Evolutionary conservation across 1,140 invertebrate species (phyloP).

Genomic region (Trypoxylus dichotomus): DNA sequence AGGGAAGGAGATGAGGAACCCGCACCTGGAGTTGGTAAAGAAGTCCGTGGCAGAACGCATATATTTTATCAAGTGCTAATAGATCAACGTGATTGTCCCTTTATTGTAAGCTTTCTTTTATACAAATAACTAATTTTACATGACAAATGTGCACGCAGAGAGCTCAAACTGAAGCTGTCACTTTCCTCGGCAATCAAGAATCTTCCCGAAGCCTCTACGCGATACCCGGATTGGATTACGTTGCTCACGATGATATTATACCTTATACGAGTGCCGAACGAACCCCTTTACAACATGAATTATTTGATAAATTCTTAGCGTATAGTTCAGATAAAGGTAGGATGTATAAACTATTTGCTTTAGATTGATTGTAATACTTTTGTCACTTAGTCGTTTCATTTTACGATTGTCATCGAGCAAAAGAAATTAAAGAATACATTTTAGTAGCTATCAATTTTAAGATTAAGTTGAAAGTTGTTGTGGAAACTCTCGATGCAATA

Average conservation of each 20-base stretch:
- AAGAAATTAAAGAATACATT: too few species aligned
- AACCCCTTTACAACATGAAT: conserved; percentile 86
- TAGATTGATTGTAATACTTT: too few species aligned
- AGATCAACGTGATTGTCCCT: conserved; percentile 93
- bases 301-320: conserved; percentile 94
- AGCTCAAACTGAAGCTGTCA: conserved; percentile 95
- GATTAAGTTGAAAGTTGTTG: too few species aligned
- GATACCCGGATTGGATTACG: conserved; percentile 94
- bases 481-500: too few species aligned
- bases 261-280: conserved; percentile 82
- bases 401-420: too few species aligned
- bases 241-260: conserved; percentile 93
- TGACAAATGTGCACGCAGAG: conserved; percentile 61
- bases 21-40: conserved; percentile 67
- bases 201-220: conserved; percentile 91
- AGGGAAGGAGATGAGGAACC: conserved; percentile 46
- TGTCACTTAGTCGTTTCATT: too few species aligned
- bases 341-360: too few species aligned
- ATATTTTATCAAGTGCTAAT: conserved; percentile 98
- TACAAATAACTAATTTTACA: too few species aligned
- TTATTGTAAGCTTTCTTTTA: conserved; percentile 68
- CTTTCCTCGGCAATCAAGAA: conserved; percentile 95
- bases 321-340: conserved; percentile 76
- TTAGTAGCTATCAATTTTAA: too few species aligned
- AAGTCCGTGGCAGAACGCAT: conserved; percentile 87